Conservation (phyloP, 2,888 invertebrate species). For the Microctonus hyperodae region DNA sequence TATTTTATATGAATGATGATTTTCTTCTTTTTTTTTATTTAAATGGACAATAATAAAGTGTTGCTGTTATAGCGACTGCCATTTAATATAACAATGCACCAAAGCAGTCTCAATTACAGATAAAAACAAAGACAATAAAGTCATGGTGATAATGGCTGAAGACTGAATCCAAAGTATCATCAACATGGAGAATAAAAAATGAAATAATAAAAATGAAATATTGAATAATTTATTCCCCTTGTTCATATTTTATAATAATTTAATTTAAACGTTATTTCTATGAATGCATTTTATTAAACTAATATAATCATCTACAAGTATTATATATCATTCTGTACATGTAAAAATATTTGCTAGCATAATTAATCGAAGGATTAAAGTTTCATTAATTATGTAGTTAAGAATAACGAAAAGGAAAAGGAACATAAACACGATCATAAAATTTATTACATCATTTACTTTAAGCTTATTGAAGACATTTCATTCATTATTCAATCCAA, state of each 20-base stretch:
- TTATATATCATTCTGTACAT: constrained; percentile 57
- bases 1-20: background rate
- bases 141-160: constrained; percentile 30
- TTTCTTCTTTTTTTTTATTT: background rate
- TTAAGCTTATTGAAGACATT: constrained; percentile 11
- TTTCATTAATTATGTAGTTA: background rate
- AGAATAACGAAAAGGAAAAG: background rate
- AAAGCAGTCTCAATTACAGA: constrained; percentile 39
- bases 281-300: constrained; percentile 53
- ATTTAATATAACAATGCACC: constrained; percentile 37
- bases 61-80: background rate
- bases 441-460: constrained; percentile 26
- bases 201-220: constrained; percentile 8
- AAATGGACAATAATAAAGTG: background rate
- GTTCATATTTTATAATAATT: background rate
- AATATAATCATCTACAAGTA: constrained; percentile 54
- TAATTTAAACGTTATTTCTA: constrained; percentile 26
- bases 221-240: background rate
- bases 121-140: constrained; percentile 20
- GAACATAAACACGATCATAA: background rate
- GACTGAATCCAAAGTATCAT: constrained; percentile 33
- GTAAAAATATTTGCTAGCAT: constrained; percentile 58
- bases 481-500: constrained; percentile 1
- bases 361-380: constrained; percentile 24
- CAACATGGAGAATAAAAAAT: constrained; percentile 33